These are phyloP conservation scores for Oxyscelio sp. DNA, from an alignment of 2,888 invertebrate genomes.

Conservation along the genomic window DNA sequence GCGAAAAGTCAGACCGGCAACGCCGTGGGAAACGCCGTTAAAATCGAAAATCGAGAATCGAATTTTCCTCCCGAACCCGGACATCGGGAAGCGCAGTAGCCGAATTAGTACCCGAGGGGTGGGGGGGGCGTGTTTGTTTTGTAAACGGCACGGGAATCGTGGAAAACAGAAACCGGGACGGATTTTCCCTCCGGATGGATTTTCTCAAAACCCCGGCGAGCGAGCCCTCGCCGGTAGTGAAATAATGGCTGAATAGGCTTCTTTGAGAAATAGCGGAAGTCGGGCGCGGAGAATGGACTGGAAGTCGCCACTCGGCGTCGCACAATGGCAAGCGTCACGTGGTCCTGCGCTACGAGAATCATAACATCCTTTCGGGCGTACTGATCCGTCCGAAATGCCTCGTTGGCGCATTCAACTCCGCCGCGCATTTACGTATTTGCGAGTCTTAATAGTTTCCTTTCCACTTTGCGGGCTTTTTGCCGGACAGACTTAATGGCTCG, in stretches of 20 bases:
- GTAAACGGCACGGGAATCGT: slow-evolving; percentile 27
- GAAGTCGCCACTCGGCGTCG: slow-evolving; percentile 83
- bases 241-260: slow-evolving; percentile 85
- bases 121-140: slow-evolving; percentile 30
- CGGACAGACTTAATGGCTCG: not conserved
- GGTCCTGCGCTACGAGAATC: slow-evolving; percentile 81
- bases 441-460: slow-evolving; percentile 15
- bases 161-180: slow-evolving; percentile 67
- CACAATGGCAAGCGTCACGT: slow-evolving; percentile 79
- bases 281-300: slow-evolving; percentile 83
- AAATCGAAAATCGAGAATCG: not conserved
- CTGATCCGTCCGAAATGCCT: slow-evolving; percentile 79
- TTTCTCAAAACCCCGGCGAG: slow-evolving; percentile 72
- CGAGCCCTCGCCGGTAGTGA: slow-evolving; percentile 79
- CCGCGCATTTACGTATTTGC: slow-evolving; percentile 45
- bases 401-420: slow-evolving; percentile 73
- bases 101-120: not conserved
- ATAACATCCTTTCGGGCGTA: slow-evolving; percentile 82
- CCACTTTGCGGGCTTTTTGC: slow-evolving; percentile 14
- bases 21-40: slow-evolving; percentile 48
- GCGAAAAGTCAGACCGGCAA: slow-evolving; percentile 58
- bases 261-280: slow-evolving; percentile 86
- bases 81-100: not conserved
- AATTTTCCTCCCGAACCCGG: not conserved
- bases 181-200: slow-evolving; percentile 67